These are phyloP conservation scores for Poeciliopsis infans DNA, from an alignment of 2,797 vertebrate genomes.

Conservation along the genomic window DNA sequence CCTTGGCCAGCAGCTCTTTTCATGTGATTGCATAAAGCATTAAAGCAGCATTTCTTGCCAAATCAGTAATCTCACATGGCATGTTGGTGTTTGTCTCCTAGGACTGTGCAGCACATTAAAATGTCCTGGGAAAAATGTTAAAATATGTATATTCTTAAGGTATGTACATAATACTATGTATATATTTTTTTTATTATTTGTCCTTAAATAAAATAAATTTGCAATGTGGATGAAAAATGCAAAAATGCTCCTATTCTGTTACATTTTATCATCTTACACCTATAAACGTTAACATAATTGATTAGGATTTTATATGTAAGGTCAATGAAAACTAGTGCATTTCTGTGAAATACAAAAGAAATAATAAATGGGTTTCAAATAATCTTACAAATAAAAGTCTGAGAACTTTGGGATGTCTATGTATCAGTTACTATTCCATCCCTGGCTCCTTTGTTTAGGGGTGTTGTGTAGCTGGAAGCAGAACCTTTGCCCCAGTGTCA, in stretches of 20 bases:
- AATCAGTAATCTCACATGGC: slow-evolving; percentile 72
- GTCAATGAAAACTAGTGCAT: background rate
- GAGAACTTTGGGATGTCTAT: background rate
- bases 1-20: slow-evolving; percentile 74
- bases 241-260: background rate
- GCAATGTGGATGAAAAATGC: background rate
- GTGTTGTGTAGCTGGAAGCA: background rate
- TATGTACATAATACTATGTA: slow-evolving; percentile 34
- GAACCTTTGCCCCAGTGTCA: background rate
- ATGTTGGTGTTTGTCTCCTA: slow-evolving; percentile 52
- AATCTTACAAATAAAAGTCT: background rate
- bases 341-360: background rate
- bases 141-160: slow-evolving; percentile 28
- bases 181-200: background rate
- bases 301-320: background rate
- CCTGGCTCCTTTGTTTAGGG: background rate
- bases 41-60: slow-evolving; percentile 67
- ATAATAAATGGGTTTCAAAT: background rate
- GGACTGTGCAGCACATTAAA: slow-evolving; percentile 41
- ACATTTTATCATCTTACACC: background rate
- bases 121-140: slow-evolving; percentile 31
- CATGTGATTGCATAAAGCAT: slow-evolving; percentile 73
- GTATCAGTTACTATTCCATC: background rate
- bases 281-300: background rate
- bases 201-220: slow-evolving; percentile 6